phyloP scores from a whole-genome alignment of 2,113 vertebrate species.

The Heterocephalus glaber region DNA sequence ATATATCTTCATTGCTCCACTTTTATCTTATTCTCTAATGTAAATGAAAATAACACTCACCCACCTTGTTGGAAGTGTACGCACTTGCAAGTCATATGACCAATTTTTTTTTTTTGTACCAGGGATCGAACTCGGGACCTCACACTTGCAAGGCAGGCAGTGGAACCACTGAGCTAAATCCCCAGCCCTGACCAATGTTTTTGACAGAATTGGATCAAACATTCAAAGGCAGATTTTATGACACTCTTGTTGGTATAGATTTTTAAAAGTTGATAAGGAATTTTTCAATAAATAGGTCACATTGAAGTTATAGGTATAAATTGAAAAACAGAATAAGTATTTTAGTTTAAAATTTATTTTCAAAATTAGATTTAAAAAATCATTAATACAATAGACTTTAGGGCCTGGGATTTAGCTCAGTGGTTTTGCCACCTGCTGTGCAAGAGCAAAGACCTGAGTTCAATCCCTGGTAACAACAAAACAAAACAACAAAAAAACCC shows the following conservation, averaged over 20 bases:
- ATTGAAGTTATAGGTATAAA: slow-evolving; percentile 19
- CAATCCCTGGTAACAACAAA: no score
- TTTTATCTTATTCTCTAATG: neutral
- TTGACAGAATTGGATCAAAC: neutral
- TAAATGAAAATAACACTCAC: neutral
- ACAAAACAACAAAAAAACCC: no score
- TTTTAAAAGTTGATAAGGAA: neutral
- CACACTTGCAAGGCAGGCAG: no score
- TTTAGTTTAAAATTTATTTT: slow-evolving; percentile 54
- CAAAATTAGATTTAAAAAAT: slow-evolving; percentile 42
- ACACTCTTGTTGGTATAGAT: slow-evolving; percentile 1
- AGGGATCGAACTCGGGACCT: no score
- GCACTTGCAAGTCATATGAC: neutral
- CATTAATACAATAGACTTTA: slow-evolving; percentile 1
- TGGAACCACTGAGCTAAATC: no score
- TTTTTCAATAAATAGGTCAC: slow-evolving; percentile 35
- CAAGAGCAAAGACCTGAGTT: no score
- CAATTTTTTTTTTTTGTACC: neutral
- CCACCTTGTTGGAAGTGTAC: neutral
- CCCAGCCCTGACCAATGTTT: no score
- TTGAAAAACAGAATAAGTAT: slow-evolving; percentile 21
- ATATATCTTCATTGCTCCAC: neutral
- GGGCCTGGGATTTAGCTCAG: neutral
- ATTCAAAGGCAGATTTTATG: slow-evolving; percentile 5
- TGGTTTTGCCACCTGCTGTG: no score